A percentile compares a stretch with the other conserved stretches of the same genome.
phyloP scores from a whole-genome alignment of 2,113 vertebrate species.

The Megaceryle torquata region DNA sequence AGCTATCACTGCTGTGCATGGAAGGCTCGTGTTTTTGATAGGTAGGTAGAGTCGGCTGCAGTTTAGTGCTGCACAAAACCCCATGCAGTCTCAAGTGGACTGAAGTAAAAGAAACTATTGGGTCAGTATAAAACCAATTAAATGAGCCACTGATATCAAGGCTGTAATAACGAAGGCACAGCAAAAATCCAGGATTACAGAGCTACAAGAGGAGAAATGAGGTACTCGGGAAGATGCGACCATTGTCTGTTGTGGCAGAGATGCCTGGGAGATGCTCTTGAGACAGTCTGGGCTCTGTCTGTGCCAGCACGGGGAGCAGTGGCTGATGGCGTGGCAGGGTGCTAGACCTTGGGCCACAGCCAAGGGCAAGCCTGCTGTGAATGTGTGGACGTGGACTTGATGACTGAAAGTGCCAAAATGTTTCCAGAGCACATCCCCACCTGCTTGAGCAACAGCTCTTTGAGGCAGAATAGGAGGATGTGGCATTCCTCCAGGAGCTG shows the following conservation, averaged over 20 bases:
- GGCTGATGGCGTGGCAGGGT: fast-evolving
- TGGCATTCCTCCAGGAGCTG: background rate
- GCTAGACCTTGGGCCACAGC: background rate
- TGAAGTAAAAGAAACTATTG: background rate
- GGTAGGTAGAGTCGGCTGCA: background rate
- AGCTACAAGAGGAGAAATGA: background rate
- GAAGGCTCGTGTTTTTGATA: background rate
- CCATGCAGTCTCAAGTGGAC: background rate
- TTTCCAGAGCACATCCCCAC: background rate
- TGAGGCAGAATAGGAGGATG: background rate
- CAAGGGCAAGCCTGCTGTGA: background rate
- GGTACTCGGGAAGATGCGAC: background rate
- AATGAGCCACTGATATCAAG: background rate
- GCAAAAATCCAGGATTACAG: background rate
- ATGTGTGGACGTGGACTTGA: fast-evolving
- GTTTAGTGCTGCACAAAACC: background rate
- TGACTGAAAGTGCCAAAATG: background rate
- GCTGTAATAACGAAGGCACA: background rate
- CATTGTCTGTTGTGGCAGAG: background rate
- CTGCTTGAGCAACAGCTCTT: background rate
- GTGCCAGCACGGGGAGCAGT: fast-evolving
- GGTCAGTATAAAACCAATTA: background rate
- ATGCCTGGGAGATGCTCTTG: background rate
- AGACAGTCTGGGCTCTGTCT: background rate
- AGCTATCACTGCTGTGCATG: background rate